These are phyloP conservation scores for Callorhinus ursinus DNA, from an alignment of 2,113 vertebrate species.

Conservation along the genomic window DNA sequence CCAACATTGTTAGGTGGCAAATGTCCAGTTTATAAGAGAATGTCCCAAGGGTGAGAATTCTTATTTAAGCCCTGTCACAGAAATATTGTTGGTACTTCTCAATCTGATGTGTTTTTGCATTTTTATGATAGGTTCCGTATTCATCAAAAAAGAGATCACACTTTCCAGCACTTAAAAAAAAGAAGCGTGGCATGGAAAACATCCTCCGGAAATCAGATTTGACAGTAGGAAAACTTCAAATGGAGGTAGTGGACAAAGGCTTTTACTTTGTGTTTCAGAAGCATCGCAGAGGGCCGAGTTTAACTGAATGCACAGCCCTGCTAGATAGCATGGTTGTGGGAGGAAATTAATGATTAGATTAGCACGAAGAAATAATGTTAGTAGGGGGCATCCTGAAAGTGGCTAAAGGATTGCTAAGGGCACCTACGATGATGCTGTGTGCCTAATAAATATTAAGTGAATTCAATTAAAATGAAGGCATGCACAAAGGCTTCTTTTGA, in stretches of 20 bases:
- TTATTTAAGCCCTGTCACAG: neutral
- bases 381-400: neutral
- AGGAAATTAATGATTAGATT: constrained; percentile 39
- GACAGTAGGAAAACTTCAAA: constrained; percentile 77
- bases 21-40: constrained; percentile 32
- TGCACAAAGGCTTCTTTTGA: constrained; percentile 3
- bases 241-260: constrained; percentile 68
- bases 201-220: constrained; percentile 59
- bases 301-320: neutral
- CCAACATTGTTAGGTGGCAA: neutral
- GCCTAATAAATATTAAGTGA: constrained; percentile 48
- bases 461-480: constrained; percentile 50
- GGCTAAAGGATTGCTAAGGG: neutral
- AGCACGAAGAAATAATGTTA: constrained; percentile 8
- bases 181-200: constrained; percentile 62
- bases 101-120: constrained; percentile 45
- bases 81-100: neutral
- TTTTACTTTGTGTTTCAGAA: constrained; percentile 31
- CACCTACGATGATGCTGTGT: neutral
- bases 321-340: neutral
- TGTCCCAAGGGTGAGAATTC: neutral
- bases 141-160: constrained; percentile 72
- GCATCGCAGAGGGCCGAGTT: neutral
- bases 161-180: constrained; percentile 69
- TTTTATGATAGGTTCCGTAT: constrained; percentile 55